These are phyloP conservation scores for Meloidogyne hapla DNA, from an alignment of 1,140 invertebrate genomes.

Conservation along the genomic window DNA sequence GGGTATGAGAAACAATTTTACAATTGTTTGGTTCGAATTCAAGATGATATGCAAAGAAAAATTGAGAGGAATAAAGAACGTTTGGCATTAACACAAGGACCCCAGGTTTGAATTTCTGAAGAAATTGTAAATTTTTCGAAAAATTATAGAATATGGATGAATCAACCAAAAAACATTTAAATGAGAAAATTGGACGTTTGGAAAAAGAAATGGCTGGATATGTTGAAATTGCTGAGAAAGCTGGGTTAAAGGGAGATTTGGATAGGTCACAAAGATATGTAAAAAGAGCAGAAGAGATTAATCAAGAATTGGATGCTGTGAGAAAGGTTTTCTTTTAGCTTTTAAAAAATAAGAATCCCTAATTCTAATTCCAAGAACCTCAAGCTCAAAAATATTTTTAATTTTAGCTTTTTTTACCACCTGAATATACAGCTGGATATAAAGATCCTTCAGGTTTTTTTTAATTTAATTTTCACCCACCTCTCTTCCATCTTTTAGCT, in stretches of 20 bases:
- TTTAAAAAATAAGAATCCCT: background rate
- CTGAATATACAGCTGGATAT: constrained; percentile 25
- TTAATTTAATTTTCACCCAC: constrained; percentile 12
- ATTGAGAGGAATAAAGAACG: constrained; percentile 46
- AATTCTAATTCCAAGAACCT: too few species aligned
- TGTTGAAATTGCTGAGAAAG: constrained; percentile 34
- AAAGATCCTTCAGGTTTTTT: constrained; percentile 25
- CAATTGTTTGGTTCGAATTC: constrained; percentile 34
- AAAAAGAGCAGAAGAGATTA: constrained; percentile 38
- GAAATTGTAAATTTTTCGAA: constrained; percentile 9
- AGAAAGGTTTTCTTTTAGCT: constrained; percentile 1
- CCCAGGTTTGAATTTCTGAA: constrained; percentile 13
- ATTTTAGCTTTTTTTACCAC: constrained; percentile 22
- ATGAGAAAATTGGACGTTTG: constrained; percentile 33
- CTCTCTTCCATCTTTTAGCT: background rate
- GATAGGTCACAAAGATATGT: constrained; percentile 42
- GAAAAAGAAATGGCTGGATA: constrained; percentile 35
- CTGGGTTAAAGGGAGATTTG: constrained; percentile 33
- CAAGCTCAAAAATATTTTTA: background rate
- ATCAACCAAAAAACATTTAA: constrained; percentile 25
- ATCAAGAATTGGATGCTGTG: constrained; percentile 31
- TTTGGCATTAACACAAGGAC: constrained; percentile 40
- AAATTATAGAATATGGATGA: constrained; percentile 33
- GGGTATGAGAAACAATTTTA: constrained; percentile 46
- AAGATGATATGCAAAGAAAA: constrained; percentile 47